Percentiles rank a stretch among this genome's conserved stretches.
Conservation (phyloP, 2,113 vertebrate species). For the Phylloscopus whistleri region DNA sequence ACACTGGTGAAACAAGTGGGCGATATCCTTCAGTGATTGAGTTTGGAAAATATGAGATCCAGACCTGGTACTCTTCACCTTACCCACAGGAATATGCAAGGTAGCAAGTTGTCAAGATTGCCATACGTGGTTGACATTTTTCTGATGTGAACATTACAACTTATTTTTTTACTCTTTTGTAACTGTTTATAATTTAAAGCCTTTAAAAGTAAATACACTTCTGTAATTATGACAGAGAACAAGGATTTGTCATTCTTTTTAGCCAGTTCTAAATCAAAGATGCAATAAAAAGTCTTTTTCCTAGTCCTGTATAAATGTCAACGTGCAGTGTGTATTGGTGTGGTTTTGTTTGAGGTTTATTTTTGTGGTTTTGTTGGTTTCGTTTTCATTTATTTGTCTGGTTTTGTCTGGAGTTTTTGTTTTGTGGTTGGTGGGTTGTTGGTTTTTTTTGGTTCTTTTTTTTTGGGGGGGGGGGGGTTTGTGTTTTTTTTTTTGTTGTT, state of each 20-base stretch:
- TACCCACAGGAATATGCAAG: slow-evolving; percentile 98
- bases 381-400: neutral
- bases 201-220: neutral
- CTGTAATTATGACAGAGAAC: neutral
- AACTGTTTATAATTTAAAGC: neutral
- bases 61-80: slow-evolving; percentile 98
- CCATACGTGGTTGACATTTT: neutral
- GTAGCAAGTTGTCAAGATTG: slow-evolving; percentile 66
- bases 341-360: neutral
- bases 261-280: neutral
- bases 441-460: too few relatives aligned
- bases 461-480: too few relatives aligned
- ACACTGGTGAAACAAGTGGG: slow-evolving; percentile 78
- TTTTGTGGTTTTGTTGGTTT: neutral
- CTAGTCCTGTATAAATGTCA: neutral
- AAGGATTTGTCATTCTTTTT: neutral
- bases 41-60: slow-evolving; percentile 95
- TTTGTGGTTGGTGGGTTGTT: too few relatives aligned
- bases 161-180: neutral
- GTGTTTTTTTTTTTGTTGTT: too few relatives aligned
- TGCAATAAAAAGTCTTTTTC: neutral
- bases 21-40: slow-evolving; percentile 92
- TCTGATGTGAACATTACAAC: neutral
- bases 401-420: neutral
- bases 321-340: neutral